These are phyloP conservation scores for Anguilla marmorata DNA, from an alignment of 2,797 vertebrate genomes.

Conservation along the genomic window DNA sequence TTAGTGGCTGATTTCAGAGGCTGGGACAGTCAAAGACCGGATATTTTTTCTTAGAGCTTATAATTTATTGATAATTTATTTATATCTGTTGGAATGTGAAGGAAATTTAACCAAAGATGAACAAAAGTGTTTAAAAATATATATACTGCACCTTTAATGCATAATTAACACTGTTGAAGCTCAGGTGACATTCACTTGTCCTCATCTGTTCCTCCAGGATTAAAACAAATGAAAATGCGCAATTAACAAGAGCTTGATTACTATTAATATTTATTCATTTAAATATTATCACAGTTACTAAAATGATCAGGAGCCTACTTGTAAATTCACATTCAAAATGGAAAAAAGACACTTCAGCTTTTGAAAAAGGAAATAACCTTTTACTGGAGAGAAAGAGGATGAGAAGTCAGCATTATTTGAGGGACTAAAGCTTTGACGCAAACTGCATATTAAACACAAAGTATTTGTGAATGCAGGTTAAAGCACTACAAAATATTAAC, in stretches of 20 bases:
- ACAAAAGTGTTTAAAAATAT: too few species aligned
- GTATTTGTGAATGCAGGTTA: constrained; percentile 4
- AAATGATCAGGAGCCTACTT: neutral
- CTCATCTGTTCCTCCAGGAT: neutral
- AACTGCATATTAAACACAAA: constrained; percentile 19
- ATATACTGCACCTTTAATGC: too few species aligned
- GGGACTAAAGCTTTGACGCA: constrained; percentile 12
- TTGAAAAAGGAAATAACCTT: constrained; percentile 13
- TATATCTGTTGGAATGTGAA: too few species aligned
- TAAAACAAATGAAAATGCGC: neutral
- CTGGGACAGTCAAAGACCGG: too few species aligned
- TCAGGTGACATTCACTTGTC: neutral
- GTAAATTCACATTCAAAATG: constrained; percentile 2
- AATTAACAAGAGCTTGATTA: neutral
- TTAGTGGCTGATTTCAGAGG: too few species aligned
- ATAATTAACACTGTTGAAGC: neutral
- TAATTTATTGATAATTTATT: too few species aligned
- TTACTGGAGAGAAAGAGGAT: neutral
- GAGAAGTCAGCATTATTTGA: constrained; percentile 6
- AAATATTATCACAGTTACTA: constrained; percentile 2
- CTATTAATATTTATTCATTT: constrained; percentile 13
- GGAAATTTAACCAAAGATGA: too few species aligned
- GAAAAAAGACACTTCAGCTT: constrained; percentile 10
- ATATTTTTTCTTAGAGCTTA: too few species aligned
- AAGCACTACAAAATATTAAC: constrained; percentile 17